Base-by-base conservation (phyloP, 1,140 invertebrate genomes). In the Amyelois transitella region DNA sequence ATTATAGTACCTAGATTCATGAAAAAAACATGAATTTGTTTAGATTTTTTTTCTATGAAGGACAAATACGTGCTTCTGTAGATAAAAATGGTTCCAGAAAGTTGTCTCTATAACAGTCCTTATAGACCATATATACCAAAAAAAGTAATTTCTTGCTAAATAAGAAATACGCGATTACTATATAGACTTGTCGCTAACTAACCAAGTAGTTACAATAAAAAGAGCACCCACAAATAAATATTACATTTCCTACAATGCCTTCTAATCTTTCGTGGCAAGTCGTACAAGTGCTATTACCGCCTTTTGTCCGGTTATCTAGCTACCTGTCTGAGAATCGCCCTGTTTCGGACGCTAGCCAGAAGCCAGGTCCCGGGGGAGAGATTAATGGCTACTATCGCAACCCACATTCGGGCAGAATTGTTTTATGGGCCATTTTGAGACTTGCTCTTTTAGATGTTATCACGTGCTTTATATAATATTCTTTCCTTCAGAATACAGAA, bases 211-310 rank as follows among this genome's bases (percentile, higher is more conserved):
- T 14, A 38, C 17, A 14, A 14, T 8, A 5, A 38, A n/a, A n/a
- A 14, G 19, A 32, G 43, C 21, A 32, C 51, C 51, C 43, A 52
- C 14, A 25, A 32, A 28, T 18, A 43, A 28, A 19, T 32, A 43
- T n/a, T 49, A 17, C 32, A 14, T 14, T 24, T 38, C 17, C 1
- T 38, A 14, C 32, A 38, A 38, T 38, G 17, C 8, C 32, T 38
- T n/a, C 12, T 14, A 52, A 21, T 43, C 18, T 52, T 17, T 18
- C 49, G 49, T 32, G 43, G 43, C 25, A 51, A 52, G 38, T 21
- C 28, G 51, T 20, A 52, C 32, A 52, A 52, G 51, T 38, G 32
- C 32, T 4, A 38, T 38, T 38, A 14, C 8, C 8, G 22, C 22
- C 22, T 24, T 24, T 24, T 24, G 22, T 24, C n/a, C 8, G 32